phyloP scores from a whole-genome alignment of 2,113 vertebrate species.

The Hiodon tergisus region DNA sequence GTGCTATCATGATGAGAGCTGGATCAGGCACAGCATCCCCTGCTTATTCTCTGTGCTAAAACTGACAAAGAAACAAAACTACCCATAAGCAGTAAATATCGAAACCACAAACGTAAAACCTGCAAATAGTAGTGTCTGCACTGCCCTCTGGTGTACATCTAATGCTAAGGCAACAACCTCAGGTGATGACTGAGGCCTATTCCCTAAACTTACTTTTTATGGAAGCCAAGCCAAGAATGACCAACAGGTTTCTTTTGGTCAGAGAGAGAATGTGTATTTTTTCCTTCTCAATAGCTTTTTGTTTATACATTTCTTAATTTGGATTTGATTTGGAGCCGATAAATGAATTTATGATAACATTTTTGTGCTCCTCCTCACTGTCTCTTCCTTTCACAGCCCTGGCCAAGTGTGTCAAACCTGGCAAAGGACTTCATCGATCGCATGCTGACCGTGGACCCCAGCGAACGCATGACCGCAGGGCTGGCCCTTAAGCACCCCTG shows the following conservation, averaged over 20 bases:
- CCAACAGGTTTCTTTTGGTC: too few species aligned
- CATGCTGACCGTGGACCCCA: slow-evolving; percentile 86
- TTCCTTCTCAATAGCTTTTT: slow-evolving; percentile 20
- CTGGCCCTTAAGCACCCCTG: slow-evolving; percentile 95
- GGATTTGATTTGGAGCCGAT: too few species aligned
- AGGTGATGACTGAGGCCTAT: neutral
- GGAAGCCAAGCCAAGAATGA: too few species aligned
- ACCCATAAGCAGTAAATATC: too few species aligned
- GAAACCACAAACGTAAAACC: too few species aligned
- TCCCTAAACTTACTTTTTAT: neutral
- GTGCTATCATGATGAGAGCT: too few species aligned
- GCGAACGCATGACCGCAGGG: slow-evolving; percentile 80
- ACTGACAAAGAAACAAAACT: too few species aligned
- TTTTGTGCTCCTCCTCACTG: neutral
- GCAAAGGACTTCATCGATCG: slow-evolving; percentile 97
- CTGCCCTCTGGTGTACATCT: slow-evolving; percentile 9
- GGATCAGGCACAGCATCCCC: too few species aligned
- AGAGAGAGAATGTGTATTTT: neutral
- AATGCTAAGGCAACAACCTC: neutral
- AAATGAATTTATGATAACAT: neutral
- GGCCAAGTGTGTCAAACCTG: slow-evolving; percentile 95
- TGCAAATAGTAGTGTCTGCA: neutral
- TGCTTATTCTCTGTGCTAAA: too few species aligned
- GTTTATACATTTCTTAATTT: neutral
- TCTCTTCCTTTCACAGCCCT: slow-evolving; percentile 70